Evolutionary conservation across 1,140 invertebrate species (phyloP), one percentile per base, ranked within the genome.

Genomic region (Colletes latitarsis): DNA sequence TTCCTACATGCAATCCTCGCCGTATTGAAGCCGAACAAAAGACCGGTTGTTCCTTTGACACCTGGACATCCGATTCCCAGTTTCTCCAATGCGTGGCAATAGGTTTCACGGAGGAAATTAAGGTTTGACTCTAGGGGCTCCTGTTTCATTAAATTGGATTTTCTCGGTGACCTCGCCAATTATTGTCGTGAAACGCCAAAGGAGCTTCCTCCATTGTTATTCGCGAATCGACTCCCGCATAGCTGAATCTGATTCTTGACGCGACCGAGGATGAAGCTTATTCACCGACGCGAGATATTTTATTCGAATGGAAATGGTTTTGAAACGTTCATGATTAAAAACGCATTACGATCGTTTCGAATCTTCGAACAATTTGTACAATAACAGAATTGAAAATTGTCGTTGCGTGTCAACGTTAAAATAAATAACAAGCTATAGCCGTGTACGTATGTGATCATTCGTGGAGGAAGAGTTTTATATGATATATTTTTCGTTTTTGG

Each of bases 41-140:
- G 77, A 57, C 30, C 78, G 77, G 84, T 85, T 84, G 77, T 84
- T 57, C 78, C 72, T 85, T 77, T 85, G 62, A 75, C 77, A 52
- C 52, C 43, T 43, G 77, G 55, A 75, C 71, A 75, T 58, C 60
- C 52, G 60, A 55, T 74, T 74, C 39, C 15, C 8, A 39, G 15
- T 8, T 41, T 0, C 21, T 57, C 19, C 43, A 6, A 2, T 12
- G 41, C 46, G 4, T 49, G 58, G 8, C n/a, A n/a, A 72, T 43
- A 9, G 39, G 5, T 30, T 60, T 60, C 43, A 60, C 53, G 4
- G 14, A 60, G 53, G 55, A 70, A 60, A 70, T 70, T 70, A 70
- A 60, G 17, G 21, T 6, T 43, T 19, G 5, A 43, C 55, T 21
- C 17, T n/a, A 9, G 30, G 30, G 0, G 30, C 30, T 17, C 3